A percentile compares a stretch with the other conserved stretches of the same genome.
phyloP scores from a whole-genome alignment of 2,797 vertebrate species.

The Eremophila alpestris region DNA sequence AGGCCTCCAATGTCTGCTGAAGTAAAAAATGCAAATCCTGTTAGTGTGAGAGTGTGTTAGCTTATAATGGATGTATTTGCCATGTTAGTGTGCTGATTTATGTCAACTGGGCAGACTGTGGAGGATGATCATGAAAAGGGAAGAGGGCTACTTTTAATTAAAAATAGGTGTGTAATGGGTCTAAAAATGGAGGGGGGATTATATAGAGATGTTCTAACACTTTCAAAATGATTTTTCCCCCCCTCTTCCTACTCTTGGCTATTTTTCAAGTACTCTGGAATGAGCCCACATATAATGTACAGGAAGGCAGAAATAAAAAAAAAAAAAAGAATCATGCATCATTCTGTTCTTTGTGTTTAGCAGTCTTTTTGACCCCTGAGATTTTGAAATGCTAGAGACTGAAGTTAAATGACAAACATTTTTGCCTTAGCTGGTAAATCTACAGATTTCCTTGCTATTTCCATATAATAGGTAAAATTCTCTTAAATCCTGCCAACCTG shows the following conservation, averaged over 20 bases:
- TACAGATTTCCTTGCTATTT: not conserved
- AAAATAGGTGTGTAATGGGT: not conserved
- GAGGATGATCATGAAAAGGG: not conserved
- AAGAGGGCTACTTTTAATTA: not conserved
- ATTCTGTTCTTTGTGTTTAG: not conserved
- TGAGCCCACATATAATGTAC: not conserved
- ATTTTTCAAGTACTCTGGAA: not conserved
- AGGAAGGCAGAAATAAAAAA: not conserved
- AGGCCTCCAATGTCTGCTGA: not conserved
- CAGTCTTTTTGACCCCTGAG: not conserved
- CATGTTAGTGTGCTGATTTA: slow-evolving; percentile 26
- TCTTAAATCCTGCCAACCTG: not conserved
- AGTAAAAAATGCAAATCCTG: not conserved
- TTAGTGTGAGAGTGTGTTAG: not conserved
- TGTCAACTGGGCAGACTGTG: not conserved
- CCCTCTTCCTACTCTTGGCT: not conserved
- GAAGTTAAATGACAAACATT: not conserved
- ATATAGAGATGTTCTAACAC: not conserved
- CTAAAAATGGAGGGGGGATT: not conserved
- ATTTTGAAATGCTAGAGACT: not conserved
- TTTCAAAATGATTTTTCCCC: not conserved
- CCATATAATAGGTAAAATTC: not conserved
- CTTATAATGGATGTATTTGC: not conserved
- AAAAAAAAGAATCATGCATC: not conserved
- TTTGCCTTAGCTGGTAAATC: not conserved